These are phyloP conservation scores for Lophotis ruficrista DNA, from an alignment of 2,113 vertebrate species.

Conservation along the genomic window DNA sequence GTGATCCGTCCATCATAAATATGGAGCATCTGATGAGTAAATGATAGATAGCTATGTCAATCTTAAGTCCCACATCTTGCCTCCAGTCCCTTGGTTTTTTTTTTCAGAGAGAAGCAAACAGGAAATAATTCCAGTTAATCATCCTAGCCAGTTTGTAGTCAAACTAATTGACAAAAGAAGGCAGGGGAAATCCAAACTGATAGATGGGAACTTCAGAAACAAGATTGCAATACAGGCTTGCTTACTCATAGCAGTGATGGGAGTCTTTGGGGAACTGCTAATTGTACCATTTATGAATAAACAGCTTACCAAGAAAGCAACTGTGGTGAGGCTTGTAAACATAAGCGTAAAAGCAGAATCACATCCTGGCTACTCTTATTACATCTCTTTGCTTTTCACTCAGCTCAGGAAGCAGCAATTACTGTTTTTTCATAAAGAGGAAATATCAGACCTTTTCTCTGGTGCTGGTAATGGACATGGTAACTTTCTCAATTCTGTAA, in stretches of 20 bases:
- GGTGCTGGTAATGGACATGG: neutral
- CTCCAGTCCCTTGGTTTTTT: neutral
- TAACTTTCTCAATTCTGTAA: neutral
- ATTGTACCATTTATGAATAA: constrained; percentile 7
- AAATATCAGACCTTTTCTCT: neutral
- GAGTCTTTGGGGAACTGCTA: neutral
- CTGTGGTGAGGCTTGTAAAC: neutral
- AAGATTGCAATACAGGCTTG: neutral
- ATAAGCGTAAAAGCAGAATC: neutral
- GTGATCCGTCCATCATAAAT: neutral
- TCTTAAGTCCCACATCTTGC: neutral
- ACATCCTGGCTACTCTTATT: neutral
- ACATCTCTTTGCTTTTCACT: neutral
- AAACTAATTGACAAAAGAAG: neutral
- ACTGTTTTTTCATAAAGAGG: neutral
- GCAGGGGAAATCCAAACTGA: neutral
- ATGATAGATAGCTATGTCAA: neutral
- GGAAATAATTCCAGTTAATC: neutral
- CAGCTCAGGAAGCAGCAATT: neutral
- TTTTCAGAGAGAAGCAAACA: neutral
- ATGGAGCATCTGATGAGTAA: neutral
- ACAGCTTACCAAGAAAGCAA: neutral
- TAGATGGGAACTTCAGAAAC: neutral
- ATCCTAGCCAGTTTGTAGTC: neutral
- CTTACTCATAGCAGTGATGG: neutral